Base-by-base conservation (phyloP, 2,113 vertebrate genomes). In the Equus quagga region DNA sequence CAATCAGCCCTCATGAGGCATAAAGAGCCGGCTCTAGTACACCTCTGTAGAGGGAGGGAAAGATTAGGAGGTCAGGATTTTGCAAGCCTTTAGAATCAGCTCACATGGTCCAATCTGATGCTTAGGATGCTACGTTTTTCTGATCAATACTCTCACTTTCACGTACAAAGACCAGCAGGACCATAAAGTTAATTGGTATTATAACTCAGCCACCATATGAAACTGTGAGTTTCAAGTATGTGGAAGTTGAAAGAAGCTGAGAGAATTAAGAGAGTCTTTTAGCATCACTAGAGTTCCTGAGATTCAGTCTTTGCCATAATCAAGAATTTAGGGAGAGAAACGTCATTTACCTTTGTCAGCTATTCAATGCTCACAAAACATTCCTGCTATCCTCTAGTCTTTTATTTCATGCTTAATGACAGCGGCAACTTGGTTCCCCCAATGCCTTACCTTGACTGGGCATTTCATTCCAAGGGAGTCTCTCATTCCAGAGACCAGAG, bases 391-490 rank as follows among this genome's bases (percentile, higher is more conserved):
- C n/a, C 84, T 56, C 7, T 11, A 62, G 87, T 46, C 44, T 90
- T 94, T 82, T 58, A 54, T 70, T 88, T 87, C 46, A 75, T 79
- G 33, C n/a, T 65, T 84, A 86, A 81, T 85, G 75, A 78, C 28
- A 62, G 28, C 19, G 17, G 64, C 36, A 33, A 51, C 72, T 21
- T 76, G 51, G 64, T 54, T 91, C 87, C 46, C 73, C 36, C 41
- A 92, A 73, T 70, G 58, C 36, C 41, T 76, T 10, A 17, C 46
- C 62, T 36, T 26, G 56, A 91, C 75, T n/a, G 46, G 26, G 8
- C 26, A 36, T 79, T 70, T 87, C n/a, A 54, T 65, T 87, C 82
- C 46, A 51, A 62, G 31, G n/a, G 19, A 49, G 73, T 1, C 26
- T 69, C 95, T 91, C 44, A 44, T 75, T 26, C 49, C 56, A 79